Evolutionary conservation across 2,888 invertebrate species (phyloP).

Genomic region (Drosophila infuscata): DNA sequence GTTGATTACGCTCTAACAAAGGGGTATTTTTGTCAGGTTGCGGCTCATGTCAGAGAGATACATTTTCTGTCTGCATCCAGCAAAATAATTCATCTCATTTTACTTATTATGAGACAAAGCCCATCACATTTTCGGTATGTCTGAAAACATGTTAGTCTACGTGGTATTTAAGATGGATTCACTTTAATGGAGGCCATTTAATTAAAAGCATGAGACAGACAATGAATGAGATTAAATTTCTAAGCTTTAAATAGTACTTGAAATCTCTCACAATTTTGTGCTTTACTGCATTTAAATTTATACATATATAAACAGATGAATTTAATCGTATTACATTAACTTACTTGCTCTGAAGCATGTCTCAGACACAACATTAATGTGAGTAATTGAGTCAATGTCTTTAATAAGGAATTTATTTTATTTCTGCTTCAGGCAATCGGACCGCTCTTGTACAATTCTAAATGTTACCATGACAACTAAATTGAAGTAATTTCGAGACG

Average conservation of each 20-base stretch:
- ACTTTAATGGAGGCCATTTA: conserved; percentile 21
- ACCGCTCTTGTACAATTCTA: background rate
- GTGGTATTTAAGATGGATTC: conserved; percentile 12
- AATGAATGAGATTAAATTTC: conserved; percentile 29
- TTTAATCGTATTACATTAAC: background rate
- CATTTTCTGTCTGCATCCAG: background rate
- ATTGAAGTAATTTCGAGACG: conserved; percentile 13
- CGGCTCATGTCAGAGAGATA: conserved; percentile 16
- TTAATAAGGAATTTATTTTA: background rate
- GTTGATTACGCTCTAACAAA: conserved; percentile 11
- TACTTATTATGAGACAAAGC: background rate
- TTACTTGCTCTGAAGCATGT: background rate
- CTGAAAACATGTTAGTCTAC: background rate
- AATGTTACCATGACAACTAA: conserved; percentile 4
- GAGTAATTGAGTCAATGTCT: background rate
- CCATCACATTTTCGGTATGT: background rate
- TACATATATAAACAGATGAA: background rate
- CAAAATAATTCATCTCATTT: background rate
- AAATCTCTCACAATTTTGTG: background rate
- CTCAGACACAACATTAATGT: background rate
- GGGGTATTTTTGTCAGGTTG: conserved; percentile 13
- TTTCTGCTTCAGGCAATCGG: background rate
- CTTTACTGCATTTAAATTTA: background rate
- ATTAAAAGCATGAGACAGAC: conserved; percentile 22
- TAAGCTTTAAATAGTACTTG: conserved; percentile 8